phyloP scores from a whole-genome alignment of 2,797 vertebrate species.

The Eulemur albifrons region DNA sequence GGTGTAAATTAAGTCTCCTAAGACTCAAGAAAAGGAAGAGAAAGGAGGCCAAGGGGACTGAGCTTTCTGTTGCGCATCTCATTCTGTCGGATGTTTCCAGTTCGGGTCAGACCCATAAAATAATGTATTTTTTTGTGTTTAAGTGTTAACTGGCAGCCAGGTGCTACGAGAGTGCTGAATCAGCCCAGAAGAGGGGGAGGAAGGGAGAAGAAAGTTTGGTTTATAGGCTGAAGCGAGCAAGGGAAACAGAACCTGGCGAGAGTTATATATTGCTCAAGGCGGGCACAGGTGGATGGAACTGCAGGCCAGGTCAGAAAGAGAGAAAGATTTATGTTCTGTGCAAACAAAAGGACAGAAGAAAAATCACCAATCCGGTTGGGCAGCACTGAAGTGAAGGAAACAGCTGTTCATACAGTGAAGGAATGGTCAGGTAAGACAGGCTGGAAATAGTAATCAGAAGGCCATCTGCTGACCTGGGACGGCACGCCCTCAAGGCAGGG shows the following conservation, averaged over 20 bases:
- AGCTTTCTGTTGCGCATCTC: conserved; percentile 46
- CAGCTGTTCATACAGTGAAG: conserved; percentile 97
- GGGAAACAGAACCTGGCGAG: conserved; percentile 78
- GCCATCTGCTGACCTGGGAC: conserved; percentile 98
- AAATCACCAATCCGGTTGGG: conserved; percentile 91
- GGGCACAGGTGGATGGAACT: conserved; percentile 96
- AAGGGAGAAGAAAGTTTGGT: conserved; percentile 75
- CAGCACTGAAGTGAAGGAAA: conserved; percentile 95
- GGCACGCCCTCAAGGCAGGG: conserved; percentile 91
- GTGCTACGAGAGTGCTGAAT: conserved; percentile 72
- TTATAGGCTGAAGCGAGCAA: conserved; percentile 76
- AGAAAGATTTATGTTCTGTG: conserved; percentile 97
- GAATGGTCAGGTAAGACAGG: conserved; percentile 96
- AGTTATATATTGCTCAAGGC: conserved; percentile 91
- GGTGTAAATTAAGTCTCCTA: conserved; percentile 65
- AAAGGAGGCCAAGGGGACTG: conserved; percentile 45
- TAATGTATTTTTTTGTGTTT: conserved; percentile 60
- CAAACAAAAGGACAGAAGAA: conserved; percentile 96
- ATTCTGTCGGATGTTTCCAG: conserved; percentile 55
- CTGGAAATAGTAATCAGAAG: conserved; percentile 96
- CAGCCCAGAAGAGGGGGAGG: conserved; percentile 49
- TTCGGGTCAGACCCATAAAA: conserved; percentile 61
- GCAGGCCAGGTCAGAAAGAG: conserved; percentile 93
- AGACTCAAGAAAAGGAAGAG: conserved; percentile 37
- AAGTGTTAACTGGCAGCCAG: conserved; percentile 57